phyloP scores from a whole-genome alignment of 2,797 vertebrate genomes.

The Lepus townsendii region DNA sequence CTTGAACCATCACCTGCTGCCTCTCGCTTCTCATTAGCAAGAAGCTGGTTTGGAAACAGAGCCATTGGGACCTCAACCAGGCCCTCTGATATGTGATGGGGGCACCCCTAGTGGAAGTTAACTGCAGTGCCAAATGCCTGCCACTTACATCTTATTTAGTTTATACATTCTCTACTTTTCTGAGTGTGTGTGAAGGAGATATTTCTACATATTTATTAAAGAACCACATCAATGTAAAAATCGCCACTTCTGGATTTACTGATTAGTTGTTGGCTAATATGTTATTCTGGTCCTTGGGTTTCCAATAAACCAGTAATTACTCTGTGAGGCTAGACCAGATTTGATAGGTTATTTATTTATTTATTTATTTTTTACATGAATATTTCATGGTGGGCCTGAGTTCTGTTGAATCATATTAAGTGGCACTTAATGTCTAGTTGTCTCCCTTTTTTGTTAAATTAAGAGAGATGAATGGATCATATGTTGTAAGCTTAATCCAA shows the following conservation, averaged over 20 bases:
- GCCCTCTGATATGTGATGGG: no score
- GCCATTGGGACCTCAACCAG: no score
- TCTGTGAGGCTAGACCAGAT: not conserved
- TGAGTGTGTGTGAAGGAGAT: no score
- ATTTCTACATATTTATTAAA: slow-evolving; percentile 42
- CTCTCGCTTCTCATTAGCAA: no score
- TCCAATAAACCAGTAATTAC: slow-evolving; percentile 36
- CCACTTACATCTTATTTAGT: not conserved
- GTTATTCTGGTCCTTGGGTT: not conserved
- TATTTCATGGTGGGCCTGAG: not conserved
- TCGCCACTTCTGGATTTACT: slow-evolving; percentile 24
- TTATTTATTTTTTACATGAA: not conserved
- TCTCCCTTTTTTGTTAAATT: not conserved
- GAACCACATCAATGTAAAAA: not conserved
- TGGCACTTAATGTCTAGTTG: not conserved
- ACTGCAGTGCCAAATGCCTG: no score
- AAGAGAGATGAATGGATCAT: not conserved
- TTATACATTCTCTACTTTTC: not conserved
- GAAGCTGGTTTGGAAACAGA: no score
- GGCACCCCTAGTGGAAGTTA: no score
- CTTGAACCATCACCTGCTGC: no score
- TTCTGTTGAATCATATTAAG: not conserved
- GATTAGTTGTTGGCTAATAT: not conserved
- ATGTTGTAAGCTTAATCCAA: not conserved
- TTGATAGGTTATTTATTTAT: not conserved